phyloP scores from a whole-genome alignment of 2,888 invertebrate species.

The Amphipoea oculea region DNA sequence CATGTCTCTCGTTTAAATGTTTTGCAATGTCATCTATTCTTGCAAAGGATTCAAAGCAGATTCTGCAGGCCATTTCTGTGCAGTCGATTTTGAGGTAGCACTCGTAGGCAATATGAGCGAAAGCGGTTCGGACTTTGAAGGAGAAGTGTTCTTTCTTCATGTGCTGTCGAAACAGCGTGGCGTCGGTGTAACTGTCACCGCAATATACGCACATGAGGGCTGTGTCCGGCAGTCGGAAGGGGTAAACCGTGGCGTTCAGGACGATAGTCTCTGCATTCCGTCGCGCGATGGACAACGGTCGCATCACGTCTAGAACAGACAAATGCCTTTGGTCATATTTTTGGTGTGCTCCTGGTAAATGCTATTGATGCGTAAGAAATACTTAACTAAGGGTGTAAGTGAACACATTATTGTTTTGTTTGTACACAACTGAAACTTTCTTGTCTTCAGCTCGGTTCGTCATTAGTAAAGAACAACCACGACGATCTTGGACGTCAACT shows the following conservation, averaged over 20 bases:
- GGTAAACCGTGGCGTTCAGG: conserved; percentile 81
- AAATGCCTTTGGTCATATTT: conserved; percentile 76
- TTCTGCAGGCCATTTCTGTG: conserved; percentile 79
- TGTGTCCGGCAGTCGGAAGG: conserved; percentile 81
- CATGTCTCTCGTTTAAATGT: conserved; percentile 78
- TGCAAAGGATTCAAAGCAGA: conserved; percentile 73
- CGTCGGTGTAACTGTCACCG: conserved; percentile 72
- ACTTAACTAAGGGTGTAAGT: conserved; percentile 10
- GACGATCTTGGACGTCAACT: not conserved
- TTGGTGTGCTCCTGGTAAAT: conserved; percentile 32
- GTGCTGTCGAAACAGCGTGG: conserved; percentile 75
- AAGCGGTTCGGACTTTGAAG: conserved; percentile 77
- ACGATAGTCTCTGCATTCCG: conserved; percentile 81
- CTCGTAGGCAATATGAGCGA: conserved; percentile 78
- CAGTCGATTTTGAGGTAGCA: conserved; percentile 83
- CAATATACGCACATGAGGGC: conserved; percentile 82
- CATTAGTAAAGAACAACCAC: not conserved
- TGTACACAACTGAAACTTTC: not conserved
- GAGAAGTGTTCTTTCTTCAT: conserved; percentile 76
- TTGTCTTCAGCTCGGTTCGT: not conserved
- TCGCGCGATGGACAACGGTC: conserved; percentile 78
- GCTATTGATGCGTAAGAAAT: conserved; percentile 19
- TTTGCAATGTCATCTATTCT: conserved; percentile 75
- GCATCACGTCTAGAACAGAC: conserved; percentile 82
- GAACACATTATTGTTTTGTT: not conserved